Percentiles rank a stretch among this genome's conserved stretches.
These are phyloP conservation scores for Trimorus sp. DNA, from an alignment of 2,888 invertebrate genomes.

Conservation along the genomic window DNA sequence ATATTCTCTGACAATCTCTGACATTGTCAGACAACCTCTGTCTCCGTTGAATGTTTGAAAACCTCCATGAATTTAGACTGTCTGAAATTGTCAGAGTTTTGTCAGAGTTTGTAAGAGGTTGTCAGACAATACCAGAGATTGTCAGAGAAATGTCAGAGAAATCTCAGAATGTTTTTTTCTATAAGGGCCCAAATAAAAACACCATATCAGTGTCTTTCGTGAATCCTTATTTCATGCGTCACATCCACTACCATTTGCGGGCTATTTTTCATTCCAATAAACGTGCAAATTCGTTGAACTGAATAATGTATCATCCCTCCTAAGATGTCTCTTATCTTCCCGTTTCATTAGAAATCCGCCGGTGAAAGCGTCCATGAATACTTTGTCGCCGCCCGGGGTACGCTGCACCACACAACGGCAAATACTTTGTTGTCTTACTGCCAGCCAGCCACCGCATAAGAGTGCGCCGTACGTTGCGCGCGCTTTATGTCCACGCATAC, in stretches of 20 bases:
- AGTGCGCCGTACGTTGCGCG: constrained; percentile 26
- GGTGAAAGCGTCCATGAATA: constrained; percentile 43
- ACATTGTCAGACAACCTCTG: too few species aligned
- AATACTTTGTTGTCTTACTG: constrained; percentile 41
- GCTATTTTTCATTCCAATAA: not conserved
- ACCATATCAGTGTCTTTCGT: too few species aligned
- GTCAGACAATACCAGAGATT: too few species aligned
- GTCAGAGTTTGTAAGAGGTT: too few species aligned
- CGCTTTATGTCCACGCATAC: constrained; percentile 12
- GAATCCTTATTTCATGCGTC: too few species aligned
- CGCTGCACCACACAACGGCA: constrained; percentile 12
- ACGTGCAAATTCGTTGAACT: not conserved
- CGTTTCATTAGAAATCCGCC: constrained; percentile 36
- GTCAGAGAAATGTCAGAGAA: too few species aligned
- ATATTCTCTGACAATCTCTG: too few species aligned
- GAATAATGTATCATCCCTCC: constrained; percentile 13
- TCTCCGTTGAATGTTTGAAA: too few species aligned
- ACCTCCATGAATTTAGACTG: too few species aligned
- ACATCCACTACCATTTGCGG: not conserved
- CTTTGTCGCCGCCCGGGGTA: constrained; percentile 14
- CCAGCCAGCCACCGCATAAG: constrained; percentile 1
- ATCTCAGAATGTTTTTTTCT: too few species aligned
- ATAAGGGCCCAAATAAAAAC: too few species aligned
- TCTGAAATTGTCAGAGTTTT: too few species aligned
- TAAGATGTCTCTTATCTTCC: constrained; percentile 19